These are phyloP conservation scores for Melanotaenia maccullochi DNA, from an alignment of 2,797 vertebrate species.

Conservation along the genomic window DNA sequence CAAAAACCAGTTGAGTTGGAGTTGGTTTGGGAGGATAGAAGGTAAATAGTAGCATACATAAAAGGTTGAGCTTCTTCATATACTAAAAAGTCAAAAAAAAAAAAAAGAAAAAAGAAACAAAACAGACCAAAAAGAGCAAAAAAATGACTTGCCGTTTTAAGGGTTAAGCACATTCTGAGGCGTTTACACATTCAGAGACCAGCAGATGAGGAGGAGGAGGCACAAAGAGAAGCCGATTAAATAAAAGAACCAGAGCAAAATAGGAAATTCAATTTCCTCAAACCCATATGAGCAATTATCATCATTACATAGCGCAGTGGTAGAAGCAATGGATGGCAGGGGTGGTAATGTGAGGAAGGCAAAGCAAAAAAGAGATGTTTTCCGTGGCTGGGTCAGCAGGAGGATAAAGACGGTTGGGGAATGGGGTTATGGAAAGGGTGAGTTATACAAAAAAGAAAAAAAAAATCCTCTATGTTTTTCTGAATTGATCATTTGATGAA, in stretches of 20 bases:
- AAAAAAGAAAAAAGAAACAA: neutral
- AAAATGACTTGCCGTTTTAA: neutral
- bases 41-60: no score
- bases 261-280: constrained; percentile 71
- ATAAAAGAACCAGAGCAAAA: constrained; percentile 54
- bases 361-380: constrained; percentile 54
- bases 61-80: no score
- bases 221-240: constrained; percentile 37
- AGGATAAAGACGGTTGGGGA: constrained; percentile 37
- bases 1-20: no score
- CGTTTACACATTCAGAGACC: constrained; percentile 26
- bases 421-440: constrained; percentile 32
- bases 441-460: constrained; percentile 36
- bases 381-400: constrained; percentile 10
- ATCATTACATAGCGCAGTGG: constrained; percentile 71
- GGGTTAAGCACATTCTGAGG: constrained; percentile 11
- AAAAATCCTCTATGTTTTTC: constrained; percentile 7
- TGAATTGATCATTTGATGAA: constrained; percentile 3
- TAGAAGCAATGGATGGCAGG: constrained; percentile 31
- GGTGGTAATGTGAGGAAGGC: constrained; percentile 50
- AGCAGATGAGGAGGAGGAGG: neutral
- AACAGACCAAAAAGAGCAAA: no score
- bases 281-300: constrained; percentile 71
- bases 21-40: no score
- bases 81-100: constrained; percentile 6